Conservation (phyloP, 2,888 invertebrate genomes). For the Eupithecia subfuscata region DNA sequence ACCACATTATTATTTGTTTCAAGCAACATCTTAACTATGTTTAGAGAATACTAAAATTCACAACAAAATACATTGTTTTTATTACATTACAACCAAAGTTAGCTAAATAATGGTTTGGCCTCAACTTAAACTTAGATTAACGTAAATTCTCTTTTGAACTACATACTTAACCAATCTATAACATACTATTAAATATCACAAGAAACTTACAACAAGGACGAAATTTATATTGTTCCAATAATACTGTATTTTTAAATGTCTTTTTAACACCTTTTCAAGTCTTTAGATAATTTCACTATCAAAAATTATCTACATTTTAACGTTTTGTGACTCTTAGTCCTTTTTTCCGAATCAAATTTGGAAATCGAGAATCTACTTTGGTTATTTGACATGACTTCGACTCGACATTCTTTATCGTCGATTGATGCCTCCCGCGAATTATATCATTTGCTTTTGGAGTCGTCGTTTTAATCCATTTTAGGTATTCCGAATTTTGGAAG, state of each 20-base stretch:
- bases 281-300: background rate
- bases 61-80: background rate
- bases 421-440: background rate
- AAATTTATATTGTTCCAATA: constrained; percentile 44
- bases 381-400: background rate
- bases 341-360: background rate
- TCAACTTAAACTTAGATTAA: background rate
- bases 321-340: constrained; percentile 1
- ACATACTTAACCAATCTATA: background rate
- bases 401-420: background rate
- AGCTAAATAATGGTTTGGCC: background rate
- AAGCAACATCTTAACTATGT: background rate
- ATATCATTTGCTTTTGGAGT: background rate
- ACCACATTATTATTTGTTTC: background rate
- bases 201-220: background rate
- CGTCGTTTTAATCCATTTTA: background rate
- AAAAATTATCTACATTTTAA: background rate
- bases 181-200: background rate
- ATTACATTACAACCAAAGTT: background rate
- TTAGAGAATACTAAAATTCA: background rate
- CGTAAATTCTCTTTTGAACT: background rate
- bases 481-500: background rate
- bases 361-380: background rate
- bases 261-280: background rate
- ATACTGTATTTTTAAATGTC: constrained; percentile 50